A percentile compares a stretch with the other conserved stretches of the same genome.
phyloP scores from a whole-genome alignment of 2,113 vertebrate genomes.

The Calyptomena viridis region DNA sequence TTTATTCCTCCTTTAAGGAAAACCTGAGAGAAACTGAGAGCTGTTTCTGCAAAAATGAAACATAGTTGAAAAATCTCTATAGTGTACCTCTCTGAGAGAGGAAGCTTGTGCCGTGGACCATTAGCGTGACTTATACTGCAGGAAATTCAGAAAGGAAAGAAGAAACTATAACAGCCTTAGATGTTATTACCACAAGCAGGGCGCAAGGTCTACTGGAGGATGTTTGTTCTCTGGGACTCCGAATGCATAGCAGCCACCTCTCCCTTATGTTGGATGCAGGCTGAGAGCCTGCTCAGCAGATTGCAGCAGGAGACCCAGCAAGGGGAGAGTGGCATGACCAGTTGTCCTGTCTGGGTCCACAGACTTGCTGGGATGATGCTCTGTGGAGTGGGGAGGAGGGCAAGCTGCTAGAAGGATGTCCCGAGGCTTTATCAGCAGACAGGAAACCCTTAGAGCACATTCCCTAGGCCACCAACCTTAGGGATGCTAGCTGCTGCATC shows the following conservation, averaged over 20 bases:
- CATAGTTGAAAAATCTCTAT: neutral
- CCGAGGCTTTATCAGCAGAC: neutral
- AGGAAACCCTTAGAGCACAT: rapidly evolving
- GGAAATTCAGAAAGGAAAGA: neutral
- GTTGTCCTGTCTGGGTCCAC: neutral
- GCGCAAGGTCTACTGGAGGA: rapidly evolving
- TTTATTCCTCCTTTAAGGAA: neutral
- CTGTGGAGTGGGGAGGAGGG: neutral
- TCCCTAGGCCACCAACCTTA: neutral
- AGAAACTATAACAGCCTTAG: neutral
- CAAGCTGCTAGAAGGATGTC: neutral
- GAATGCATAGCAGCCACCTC: neutral
- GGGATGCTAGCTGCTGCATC: neutral
- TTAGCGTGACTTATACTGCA: neutral
- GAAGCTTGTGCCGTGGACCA: neutral
- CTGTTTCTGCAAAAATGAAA: neutral
- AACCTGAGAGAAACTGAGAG: neutral
- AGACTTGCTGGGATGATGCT: neutral
- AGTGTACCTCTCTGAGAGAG: neutral
- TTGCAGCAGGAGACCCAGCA: neutral
- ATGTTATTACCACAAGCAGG: neutral
- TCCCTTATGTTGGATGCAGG: neutral
- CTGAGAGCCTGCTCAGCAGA: neutral
- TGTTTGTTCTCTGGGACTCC: neutral
- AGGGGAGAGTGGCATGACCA: neutral